These are phyloP conservation scores for Dendrolimus pini DNA, from an alignment of 2,888 invertebrate genomes.

Conservation along the genomic window DNA sequence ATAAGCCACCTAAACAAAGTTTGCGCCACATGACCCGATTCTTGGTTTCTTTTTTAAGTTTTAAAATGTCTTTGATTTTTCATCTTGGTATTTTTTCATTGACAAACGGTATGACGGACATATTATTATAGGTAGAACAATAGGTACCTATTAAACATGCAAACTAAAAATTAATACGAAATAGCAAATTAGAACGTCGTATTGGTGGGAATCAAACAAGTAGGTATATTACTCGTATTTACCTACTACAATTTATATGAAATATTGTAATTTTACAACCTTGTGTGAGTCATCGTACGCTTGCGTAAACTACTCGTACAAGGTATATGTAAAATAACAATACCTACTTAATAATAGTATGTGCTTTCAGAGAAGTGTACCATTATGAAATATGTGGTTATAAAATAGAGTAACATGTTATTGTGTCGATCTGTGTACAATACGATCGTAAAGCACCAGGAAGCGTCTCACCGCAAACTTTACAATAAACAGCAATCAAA, in stretches of 20 bases:
- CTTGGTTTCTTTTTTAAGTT: too few relatives aligned
- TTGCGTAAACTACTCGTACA: conserved; percentile 31
- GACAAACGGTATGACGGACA: too few relatives aligned
- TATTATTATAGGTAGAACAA: too few relatives aligned
- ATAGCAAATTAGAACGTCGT: too few relatives aligned
- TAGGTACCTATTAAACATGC: too few relatives aligned
- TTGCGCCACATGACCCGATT: too few relatives aligned
- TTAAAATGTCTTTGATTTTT: too few relatives aligned
- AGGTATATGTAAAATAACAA: conserved; percentile 21
- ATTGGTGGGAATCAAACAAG: too few relatives aligned
- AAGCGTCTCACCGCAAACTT: conserved; percentile 12
- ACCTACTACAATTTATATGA: conserved; percentile 10
- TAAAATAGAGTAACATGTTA: conserved; percentile 1
- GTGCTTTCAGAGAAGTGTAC: not conserved
- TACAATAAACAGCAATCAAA: conserved; percentile 30
- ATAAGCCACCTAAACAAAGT: too few relatives aligned
- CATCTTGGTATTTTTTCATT: too few relatives aligned
- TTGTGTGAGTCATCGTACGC: conserved; percentile 34
- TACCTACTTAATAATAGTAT: conserved; percentile 20
- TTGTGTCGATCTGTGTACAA: not conserved
- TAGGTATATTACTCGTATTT: too few relatives aligned
- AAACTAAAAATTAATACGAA: too few relatives aligned
- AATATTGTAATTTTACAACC: conserved; percentile 26
- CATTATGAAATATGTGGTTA: not conserved
- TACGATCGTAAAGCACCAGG: conserved; percentile 6